Evolutionary conservation across 2,113 vertebrate genomes (phyloP).

Genomic region (Picathartes gymnocephalus): DNA sequence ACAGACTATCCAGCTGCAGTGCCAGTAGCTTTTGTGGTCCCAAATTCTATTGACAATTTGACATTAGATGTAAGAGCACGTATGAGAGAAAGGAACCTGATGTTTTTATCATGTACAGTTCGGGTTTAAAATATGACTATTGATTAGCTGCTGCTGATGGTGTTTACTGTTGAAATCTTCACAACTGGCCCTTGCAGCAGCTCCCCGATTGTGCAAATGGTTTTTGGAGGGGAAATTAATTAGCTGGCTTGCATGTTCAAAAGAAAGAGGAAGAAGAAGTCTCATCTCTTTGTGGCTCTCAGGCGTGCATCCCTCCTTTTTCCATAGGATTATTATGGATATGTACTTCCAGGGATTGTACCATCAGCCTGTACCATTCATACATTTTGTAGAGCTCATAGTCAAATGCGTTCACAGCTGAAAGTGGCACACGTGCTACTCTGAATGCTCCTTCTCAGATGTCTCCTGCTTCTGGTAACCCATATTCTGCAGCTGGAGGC

Average conservation of each 20-base stretch:
- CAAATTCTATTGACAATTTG: not conserved
- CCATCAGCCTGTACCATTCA: not conserved
- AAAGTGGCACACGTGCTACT: constrained; percentile 34
- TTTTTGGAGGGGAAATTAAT: not conserved
- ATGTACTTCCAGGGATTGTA: not conserved
- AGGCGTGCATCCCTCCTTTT: not conserved
- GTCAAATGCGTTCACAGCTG: not conserved
- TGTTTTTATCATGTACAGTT: not conserved
- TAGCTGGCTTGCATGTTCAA: not conserved
- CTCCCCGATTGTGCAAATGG: not conserved
- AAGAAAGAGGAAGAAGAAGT: not conserved
- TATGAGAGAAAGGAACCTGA: not conserved
- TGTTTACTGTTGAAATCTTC: not conserved
- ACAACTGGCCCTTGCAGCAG: not conserved
- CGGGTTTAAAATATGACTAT: not conserved
- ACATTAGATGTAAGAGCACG: not conserved
- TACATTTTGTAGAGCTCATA: not conserved
- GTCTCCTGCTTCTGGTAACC: constrained; percentile 45
- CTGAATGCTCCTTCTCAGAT: constrained; percentile 58
- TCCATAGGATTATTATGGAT: not conserved
- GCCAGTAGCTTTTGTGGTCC: not conserved
- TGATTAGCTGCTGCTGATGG: not conserved
- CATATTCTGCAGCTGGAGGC: constrained; percentile 56
- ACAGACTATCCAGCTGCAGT: not conserved
- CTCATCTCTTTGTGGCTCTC: not conserved